Base-by-base conservation (phyloP, 2,113 vertebrate species). In the Cyprinodon tularosa region DNA sequence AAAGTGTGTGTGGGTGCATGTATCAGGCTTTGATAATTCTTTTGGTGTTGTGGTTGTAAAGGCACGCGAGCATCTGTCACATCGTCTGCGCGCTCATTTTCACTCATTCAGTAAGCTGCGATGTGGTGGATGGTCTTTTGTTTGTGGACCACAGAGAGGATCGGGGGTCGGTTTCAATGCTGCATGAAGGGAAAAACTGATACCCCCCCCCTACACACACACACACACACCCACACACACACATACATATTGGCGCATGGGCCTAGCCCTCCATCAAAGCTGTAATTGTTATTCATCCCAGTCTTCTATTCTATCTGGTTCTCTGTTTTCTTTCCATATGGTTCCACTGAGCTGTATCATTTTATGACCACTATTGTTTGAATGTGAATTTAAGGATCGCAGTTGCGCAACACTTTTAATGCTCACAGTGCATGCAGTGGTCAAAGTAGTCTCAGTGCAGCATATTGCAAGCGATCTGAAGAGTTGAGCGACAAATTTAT, bases 61-160 rank as follows among this genome's bases (percentile, higher is more conserved):
- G 97, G 97, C 97, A 97, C 94, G 94, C 94, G 96, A 98, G 96
- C 97, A 99, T 98, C 98, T 98, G 97, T 95, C 93, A 94, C 94
- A 94, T 95, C 92, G 91, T 95, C 91, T 84, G 94, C 90, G 94
- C 94, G 53, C 17, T 85, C 94, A 96, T 97, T 97, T 96, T 93
- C 96, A 96, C 95, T 94, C 92, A 95, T 96, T 97, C 96, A 96
- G 97, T 98, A 95, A 97, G 95, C 94, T 93, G 94, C 84, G 83
- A 87, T 91, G 82, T 88, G 83, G 86, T 80, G 84, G 88, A 83
- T 87, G 84, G 83, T 76, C 45, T 72, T 88, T 57, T 29, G 29
- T 29, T 29, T 53, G 20, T 57, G 70, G 72, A 83, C 60, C 80
- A 78, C 71, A 66, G 48, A 69, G 79, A 63, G 72, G 68, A 8